Evolutionary conservation across 2,797 vertebrate genomes (phyloP), one percentile per base, ranked within the genome.

Genomic region (Melanotaenia trifasciata): DNA sequence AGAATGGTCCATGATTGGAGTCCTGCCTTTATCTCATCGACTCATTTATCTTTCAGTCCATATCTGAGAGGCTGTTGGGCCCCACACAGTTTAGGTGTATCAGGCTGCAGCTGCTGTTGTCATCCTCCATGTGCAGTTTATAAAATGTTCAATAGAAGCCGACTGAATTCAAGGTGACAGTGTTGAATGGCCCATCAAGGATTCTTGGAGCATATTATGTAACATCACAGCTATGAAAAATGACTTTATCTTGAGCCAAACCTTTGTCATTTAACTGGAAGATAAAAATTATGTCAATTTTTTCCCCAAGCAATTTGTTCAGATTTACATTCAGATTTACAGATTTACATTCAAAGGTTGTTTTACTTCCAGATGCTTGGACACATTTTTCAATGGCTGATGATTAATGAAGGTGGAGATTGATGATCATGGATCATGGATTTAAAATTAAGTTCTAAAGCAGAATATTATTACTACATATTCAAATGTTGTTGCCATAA

Each of bases 121-220:
- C 64, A 58, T 71, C 66, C 45, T 67, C 36, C 40, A 65, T 84
- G 70, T 82, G 53, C 47, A 70, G 64, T 58, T 79, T 58, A 45
- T 3, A 71, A 65, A 70, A 58, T 53, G 62, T 63, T 77, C 32
- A 73, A 30, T 43, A 6, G 63, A 32, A 71, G 47, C 56, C 74
- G 51, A 62, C 38, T 69, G 53, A 58, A 75, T 78, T 63, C 60
- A 75, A 76, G 78, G 61, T 74, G 51, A 59, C 45, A 59, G 53
- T 80, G 51, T 16, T 20, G 6, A 70, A 11, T 28, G 8, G 2
- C 51, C 57, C 16, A 58, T 9, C 22, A 60, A 72, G 69, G 58
- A 78, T 32, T 54, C 33, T 45, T 36, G 11, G 73, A 62, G 45
- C 67, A 22, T 28, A 6, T 72, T 26, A 6, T 72, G 54, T 26